These are phyloP conservation scores for Neopipo cinnamomea DNA, from an alignment of 2,113 vertebrate genomes.

Conservation along the genomic window DNA sequence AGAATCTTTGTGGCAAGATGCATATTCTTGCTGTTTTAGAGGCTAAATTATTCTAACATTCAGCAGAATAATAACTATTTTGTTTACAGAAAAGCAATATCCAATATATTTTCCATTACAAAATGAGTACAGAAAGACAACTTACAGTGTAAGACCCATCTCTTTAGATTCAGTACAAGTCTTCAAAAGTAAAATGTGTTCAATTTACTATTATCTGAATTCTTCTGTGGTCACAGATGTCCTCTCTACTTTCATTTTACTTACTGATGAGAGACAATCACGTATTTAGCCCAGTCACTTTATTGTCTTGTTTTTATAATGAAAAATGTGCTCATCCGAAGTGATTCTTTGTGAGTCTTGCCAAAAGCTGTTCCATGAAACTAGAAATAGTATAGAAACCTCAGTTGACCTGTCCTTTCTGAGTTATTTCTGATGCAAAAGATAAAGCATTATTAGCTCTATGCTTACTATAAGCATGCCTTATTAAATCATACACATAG, in stretches of 20 bases:
- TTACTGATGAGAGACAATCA: constrained; percentile 2
- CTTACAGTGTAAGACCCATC: neutral
- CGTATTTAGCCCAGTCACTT: neutral
- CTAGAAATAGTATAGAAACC: neutral
- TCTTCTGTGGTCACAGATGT: constrained; percentile 28
- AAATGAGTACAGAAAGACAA: neutral
- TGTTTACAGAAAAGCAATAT: neutral
- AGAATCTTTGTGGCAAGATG: neutral
- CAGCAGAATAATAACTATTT: neutral
- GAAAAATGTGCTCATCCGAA: neutral
- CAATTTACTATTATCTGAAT: neutral
- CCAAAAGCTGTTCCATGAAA: neutral
- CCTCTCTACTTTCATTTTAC: neutral
- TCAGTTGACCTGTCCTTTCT: neutral
- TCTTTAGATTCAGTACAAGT: neutral
- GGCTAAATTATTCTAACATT: neutral
- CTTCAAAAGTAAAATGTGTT: neutral
- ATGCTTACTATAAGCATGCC: neutral
- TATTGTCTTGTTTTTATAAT: neutral
- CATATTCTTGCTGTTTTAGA: neutral
- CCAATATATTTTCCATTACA: neutral
- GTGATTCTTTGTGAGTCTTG: neutral
- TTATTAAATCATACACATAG: neutral
- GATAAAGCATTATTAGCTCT: neutral
- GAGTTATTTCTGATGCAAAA: neutral